These are phyloP conservation scores for Anthrax anthrax DNA, from an alignment of 2,888 invertebrate genomes.

Conservation along the genomic window DNA sequence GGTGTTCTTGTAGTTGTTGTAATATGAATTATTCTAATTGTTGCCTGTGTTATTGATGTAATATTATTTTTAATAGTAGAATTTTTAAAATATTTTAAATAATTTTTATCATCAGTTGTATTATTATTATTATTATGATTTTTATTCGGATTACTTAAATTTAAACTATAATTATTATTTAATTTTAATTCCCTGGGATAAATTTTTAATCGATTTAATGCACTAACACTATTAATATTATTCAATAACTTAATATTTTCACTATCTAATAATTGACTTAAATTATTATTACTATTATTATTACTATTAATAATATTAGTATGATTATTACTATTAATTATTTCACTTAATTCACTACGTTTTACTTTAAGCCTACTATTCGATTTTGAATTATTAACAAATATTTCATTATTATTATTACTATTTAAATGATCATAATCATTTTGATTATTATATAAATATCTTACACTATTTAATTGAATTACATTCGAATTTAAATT, in stretches of 20 bases:
- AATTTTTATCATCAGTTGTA: no score
- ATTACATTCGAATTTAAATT: background rate
- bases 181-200: background rate
- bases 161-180: background rate
- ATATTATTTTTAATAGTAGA: no score
- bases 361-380: background rate
- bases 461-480: background rate
- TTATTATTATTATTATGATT: no score
- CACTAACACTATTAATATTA: background rate
- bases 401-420: background rate
- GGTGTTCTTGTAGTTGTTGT: constrained; percentile 2
- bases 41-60: no score
- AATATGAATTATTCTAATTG: background rate
- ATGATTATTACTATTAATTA: background rate
- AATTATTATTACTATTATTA: background rate
- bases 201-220: background rate
- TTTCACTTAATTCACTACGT: constrained; percentile 4
- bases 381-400: background rate
- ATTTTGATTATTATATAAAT: no score
- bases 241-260: background rate
- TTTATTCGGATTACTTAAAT: background rate
- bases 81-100: no score
- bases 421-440: background rate
- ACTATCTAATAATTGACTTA: no score
- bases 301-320: background rate